Conservation (phyloP, 2,113 vertebrate genomes). For the Martes martes region DNA sequence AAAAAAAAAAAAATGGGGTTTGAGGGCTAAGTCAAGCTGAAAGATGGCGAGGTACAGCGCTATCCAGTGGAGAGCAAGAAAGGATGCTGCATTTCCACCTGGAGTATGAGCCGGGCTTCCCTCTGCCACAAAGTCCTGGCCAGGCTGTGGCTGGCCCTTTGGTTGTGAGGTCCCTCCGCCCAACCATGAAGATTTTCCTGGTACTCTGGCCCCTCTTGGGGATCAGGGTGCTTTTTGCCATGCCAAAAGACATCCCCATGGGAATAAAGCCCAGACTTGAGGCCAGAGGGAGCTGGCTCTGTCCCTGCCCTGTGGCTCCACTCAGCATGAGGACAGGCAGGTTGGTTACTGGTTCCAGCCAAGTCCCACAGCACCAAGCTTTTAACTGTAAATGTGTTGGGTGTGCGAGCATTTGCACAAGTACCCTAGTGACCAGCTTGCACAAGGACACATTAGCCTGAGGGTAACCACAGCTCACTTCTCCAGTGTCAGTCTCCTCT, state of each 20-base stretch:
- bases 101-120: rapidly evolving
- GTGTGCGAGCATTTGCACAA: too few relatives aligned
- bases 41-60: not conserved
- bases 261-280: not conserved
- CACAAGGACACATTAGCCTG: too few relatives aligned
- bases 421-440: not conserved
- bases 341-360: not conserved
- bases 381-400: not conserved
- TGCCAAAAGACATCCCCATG: not conserved
- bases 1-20: not conserved
- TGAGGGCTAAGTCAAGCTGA: not conserved
- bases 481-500: not conserved
- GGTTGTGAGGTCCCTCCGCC: too few relatives aligned
- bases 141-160: not conserved
- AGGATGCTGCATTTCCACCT: not conserved
- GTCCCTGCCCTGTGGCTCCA: not conserved
- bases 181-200: too few relatives aligned
- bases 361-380: not conserved
- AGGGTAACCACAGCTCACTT: not conserved
- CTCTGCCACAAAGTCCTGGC: not conserved
- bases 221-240: too few relatives aligned
- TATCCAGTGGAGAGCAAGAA: not conserved
- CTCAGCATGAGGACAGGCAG: not conserved
- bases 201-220: too few relatives aligned
- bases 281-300: not conserved